These are phyloP conservation scores for Philereme vetulata DNA, from an alignment of 2,888 invertebrate species.

Conservation along the genomic window DNA sequence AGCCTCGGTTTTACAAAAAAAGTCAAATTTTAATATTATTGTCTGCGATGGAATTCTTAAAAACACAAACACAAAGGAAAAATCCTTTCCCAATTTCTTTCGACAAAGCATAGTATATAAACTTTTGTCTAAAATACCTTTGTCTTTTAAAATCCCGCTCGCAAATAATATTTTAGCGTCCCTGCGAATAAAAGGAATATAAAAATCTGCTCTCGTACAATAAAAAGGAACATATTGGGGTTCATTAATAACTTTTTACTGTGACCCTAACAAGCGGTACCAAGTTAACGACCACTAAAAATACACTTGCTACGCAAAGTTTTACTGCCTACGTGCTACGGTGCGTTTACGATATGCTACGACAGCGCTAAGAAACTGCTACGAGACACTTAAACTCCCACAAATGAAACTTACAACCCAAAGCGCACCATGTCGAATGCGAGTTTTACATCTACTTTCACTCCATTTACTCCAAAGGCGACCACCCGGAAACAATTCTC, in stretches of 20 bases:
- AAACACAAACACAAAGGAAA: constrained; percentile 15
- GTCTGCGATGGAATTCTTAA: not conserved
- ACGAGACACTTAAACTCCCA: constrained; percentile 21
- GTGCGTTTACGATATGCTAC: constrained; percentile 38
- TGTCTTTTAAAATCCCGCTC: constrained; percentile 9
- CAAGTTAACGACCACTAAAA: constrained; percentile 33
- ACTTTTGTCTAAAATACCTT: constrained; percentile 20
- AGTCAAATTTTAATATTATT: constrained; percentile 5
- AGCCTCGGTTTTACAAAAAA: not conserved
- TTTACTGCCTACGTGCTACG: constrained; percentile 38
- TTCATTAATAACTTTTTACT: constrained; percentile 23
- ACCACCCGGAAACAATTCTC: constrained; percentile 25
- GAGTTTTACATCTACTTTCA: constrained; percentile 15
- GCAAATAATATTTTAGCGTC: no score
- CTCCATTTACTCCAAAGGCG: constrained; percentile 24
- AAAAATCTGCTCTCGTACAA: not conserved
- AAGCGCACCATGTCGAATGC: constrained; percentile 4
- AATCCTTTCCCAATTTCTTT: constrained; percentile 5
- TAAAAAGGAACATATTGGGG: constrained; percentile 19
- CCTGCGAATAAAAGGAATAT: no score
- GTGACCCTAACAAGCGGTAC: constrained; percentile 29
- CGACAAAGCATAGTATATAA: constrained; percentile 14
- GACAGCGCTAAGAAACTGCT: constrained; percentile 31
- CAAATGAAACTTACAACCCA: constrained; percentile 23
- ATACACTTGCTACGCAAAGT: constrained; percentile 35